Evolutionary conservation across 1,140 invertebrate species (phyloP), one percentile per base, ranked within the genome.

Genomic region (Centruroides vittatus): DNA sequence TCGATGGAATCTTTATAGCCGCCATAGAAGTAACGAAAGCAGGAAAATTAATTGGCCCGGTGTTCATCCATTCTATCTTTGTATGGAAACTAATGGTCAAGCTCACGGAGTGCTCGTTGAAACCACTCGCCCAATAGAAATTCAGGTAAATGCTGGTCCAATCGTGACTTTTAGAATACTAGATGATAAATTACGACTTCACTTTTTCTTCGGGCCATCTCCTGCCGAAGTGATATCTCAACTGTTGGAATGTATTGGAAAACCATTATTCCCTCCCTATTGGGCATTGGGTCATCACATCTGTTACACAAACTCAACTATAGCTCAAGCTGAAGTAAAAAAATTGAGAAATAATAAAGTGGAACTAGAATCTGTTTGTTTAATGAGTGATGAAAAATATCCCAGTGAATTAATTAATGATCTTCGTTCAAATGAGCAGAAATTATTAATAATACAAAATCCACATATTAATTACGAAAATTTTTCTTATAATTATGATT

Each of bases 41-140:
- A 57, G 41, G 9, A 11, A 73, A 72, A 62, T 57, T 71, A 52
- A 73, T 41, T 41, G 41, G 41, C 41, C 72, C 50, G 63, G 67
- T 7, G 34, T 57, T 3, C 63, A 67, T 61, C 68, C 67, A n/a
- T 67, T 69, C 46, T 67, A 67, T 41, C 41, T 69, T 12, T 48
- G 48, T 4, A 23, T 60, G 13, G 66, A 66, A 47, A 49, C 41
- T 8, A 55, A 61, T 13, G 48, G 55, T 3, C 12, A 74, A 57
- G 70, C 73, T 0, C 80, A 86, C 70, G 87, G 87, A 48, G 81
- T 88, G 5, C 76, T 88, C 46, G 77, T 89, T 34, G 74, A 86
- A 35, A 89, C 89, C 65, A 86, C 84, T 62, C 87, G 89, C 73
- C 85, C 86, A 55, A 87, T 89, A 83, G 86, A 91, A 70, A 76